These are phyloP conservation scores for Nesospiza acunhae DNA, from an alignment of 2,113 vertebrate genomes.

Conservation along the genomic window DNA sequence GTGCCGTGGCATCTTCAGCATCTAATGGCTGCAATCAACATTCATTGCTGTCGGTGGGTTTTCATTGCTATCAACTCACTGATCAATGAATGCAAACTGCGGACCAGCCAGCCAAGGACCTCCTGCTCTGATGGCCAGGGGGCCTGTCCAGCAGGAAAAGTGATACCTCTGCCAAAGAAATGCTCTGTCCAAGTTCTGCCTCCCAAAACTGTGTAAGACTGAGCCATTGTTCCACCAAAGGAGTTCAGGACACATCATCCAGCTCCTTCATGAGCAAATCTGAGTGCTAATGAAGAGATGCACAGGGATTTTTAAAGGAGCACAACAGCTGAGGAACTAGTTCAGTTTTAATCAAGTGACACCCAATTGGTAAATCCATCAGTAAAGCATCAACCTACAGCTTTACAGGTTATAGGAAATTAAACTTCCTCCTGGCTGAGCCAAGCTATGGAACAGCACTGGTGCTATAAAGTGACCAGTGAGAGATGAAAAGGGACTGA, in stretches of 20 bases:
- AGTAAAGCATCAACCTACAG: neutral
- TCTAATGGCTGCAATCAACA: slow-evolving; percentile 98
- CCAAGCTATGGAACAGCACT: neutral
- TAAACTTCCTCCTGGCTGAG: neutral
- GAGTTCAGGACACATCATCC: fast-evolving
- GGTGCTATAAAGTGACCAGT: neutral
- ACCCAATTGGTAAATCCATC: neutral
- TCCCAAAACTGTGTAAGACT: fast-evolving
- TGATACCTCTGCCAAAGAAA: fast-evolving
- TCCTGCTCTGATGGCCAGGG: fast-evolving
- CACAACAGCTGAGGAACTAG: neutral
- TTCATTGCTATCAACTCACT: slow-evolving; percentile 88
- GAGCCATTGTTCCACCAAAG: neutral
- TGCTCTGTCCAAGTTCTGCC: fast-evolving
- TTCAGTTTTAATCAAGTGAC: neutral
- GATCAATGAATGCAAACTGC: slow-evolving; percentile 99
- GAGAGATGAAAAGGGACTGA: neutral
- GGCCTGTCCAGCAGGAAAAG: fast-evolving
- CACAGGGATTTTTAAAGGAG: neutral
- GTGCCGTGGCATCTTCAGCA: neutral
- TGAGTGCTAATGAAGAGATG: neutral
- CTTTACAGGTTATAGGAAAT: neutral
- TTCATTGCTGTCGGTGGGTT: slow-evolving; percentile 99
- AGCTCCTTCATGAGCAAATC: neutral
- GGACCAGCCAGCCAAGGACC: slow-evolving; percentile 78